These are phyloP conservation scores for Hepsetus odoe DNA, from an alignment of 2,113 vertebrate species.

Conservation along the genomic window DNA sequence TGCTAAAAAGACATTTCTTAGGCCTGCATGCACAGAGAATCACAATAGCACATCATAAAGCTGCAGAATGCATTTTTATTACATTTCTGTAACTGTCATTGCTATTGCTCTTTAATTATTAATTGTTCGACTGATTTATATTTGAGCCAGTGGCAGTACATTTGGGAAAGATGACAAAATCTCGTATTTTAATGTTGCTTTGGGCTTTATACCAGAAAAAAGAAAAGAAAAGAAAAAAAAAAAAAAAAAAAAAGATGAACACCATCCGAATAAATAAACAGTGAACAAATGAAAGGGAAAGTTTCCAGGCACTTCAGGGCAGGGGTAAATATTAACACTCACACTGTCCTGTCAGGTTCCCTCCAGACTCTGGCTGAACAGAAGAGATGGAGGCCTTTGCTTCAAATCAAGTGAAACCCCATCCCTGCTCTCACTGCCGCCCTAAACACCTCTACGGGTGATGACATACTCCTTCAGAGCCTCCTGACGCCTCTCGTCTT, in stretches of 20 bases:
- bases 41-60: too few relatives aligned
- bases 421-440: conserved; percentile 41
- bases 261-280: conserved; percentile 21
- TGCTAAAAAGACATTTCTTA: too few relatives aligned
- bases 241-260: neutral
- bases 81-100: too few relatives aligned
- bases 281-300: conserved; percentile 50
- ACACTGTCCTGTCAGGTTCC: conserved; percentile 81
- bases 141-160: too few relatives aligned
- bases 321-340: conserved; percentile 84
- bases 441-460: conserved; percentile 59
- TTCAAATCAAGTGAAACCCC: conserved; percentile 20
- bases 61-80: too few relatives aligned
- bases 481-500: conserved; percentile 42
- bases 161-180: too few relatives aligned
- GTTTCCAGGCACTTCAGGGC: conserved; percentile 65
- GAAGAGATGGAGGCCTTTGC: conserved; percentile 55
- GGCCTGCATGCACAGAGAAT: too few relatives aligned
- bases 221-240: too few relatives aligned
- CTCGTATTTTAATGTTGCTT: neutral
- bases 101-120: too few relatives aligned
- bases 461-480: conserved; percentile 77
- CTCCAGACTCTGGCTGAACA: conserved; percentile 62
- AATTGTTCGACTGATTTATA: too few relatives aligned
- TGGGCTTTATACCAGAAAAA: neutral